phyloP scores from a whole-genome alignment of 2,113 vertebrate genomes.

The Lampris megalopsis region DNA sequence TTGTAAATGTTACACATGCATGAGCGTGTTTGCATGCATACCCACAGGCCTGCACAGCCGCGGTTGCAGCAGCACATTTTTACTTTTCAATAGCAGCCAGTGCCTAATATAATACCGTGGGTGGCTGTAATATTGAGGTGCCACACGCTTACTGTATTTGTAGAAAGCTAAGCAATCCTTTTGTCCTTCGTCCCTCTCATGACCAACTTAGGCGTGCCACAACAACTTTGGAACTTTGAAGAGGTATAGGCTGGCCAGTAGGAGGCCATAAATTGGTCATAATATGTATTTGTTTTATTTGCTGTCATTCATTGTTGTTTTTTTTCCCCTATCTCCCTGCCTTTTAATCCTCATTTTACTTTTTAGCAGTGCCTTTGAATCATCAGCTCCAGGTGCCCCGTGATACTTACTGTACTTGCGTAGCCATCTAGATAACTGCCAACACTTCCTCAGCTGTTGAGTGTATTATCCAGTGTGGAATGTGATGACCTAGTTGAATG shows the following conservation, averaged over 20 bases:
- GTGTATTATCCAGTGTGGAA: no score
- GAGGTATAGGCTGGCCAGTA: no score
- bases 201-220: neutral
- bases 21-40: conserved; percentile 1
- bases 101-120: conserved; percentile 1
- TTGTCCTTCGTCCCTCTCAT: neutral
- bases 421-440: no score
- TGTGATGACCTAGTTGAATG: no score
- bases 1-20: conserved; percentile 25
- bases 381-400: no score
- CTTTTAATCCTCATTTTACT: neutral
- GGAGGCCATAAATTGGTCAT: no score
- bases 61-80: conserved; percentile 30
- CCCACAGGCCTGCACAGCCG: conserved; percentile 47
- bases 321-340: neutral
- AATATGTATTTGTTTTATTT: no score
- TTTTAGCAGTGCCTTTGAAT: no score
- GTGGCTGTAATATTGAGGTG: neutral
- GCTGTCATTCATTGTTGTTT: neutral
- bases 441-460: no score
- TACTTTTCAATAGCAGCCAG: neutral
- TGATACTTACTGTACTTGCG: no score
- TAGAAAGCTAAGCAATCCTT: neutral
- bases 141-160: neutral
- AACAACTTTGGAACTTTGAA: neutral